Conservation (phyloP, 2,888 invertebrate species). For the Drosophila fungiperda region DNA sequence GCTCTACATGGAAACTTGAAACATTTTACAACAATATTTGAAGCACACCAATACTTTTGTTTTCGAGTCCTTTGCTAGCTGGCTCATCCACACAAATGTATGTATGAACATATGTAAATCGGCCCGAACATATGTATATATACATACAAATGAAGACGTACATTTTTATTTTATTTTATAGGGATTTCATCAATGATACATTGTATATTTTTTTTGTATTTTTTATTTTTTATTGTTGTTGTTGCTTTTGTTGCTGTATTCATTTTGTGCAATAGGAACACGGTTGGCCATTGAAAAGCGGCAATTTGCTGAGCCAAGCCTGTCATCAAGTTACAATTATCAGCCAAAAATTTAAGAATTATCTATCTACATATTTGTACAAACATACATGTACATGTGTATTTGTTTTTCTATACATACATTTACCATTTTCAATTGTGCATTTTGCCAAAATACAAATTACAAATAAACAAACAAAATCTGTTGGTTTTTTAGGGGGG, state of each 20-base stretch:
- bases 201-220: neutral
- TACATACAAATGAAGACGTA: neutral
- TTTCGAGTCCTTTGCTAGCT: conserved; percentile 2
- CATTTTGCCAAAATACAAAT: conserved; percentile 19
- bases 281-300: conserved; percentile 31
- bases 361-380: conserved; percentile 36
- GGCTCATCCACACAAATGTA: neutral
- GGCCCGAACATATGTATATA: neutral
- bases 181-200: conserved; percentile 11
- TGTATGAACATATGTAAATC: neutral
- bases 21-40: conserved; percentile 37
- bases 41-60: conserved; percentile 25
- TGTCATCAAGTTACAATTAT: conserved; percentile 20
- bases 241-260: conserved; percentile 6
- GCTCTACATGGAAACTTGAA: conserved; percentile 30
- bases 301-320: conserved; percentile 32
- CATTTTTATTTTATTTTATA: neutral
- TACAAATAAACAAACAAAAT: neutral
- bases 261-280: conserved; percentile 42
- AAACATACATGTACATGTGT: conserved; percentile 8
- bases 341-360: conserved; percentile 27
- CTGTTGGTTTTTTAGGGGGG: too few species aligned
- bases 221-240: conserved; percentile 1
- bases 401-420: conserved; percentile 2
- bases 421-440: conserved; percentile 16